Conservation (phyloP, 2,888 invertebrate genomes). For the Lottia scabra region DNA sequence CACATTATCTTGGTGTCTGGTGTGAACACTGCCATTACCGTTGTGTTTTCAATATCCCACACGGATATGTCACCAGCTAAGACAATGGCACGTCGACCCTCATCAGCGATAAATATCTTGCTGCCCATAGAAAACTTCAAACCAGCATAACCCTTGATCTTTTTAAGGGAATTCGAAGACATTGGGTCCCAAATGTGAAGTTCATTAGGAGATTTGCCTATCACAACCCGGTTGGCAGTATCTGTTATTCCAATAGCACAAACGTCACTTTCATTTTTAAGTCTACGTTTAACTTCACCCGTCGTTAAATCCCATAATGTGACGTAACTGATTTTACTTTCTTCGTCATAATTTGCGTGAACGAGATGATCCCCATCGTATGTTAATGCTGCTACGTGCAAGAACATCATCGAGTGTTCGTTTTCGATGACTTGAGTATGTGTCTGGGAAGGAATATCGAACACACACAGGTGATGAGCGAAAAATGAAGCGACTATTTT, state of each 20-base stretch:
- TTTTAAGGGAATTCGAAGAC: slow-evolving; percentile 42
- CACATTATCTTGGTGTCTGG: slow-evolving; percentile 62
- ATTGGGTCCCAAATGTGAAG: slow-evolving; percentile 64
- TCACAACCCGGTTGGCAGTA: slow-evolving; percentile 57
- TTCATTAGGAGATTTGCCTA: slow-evolving; percentile 60
- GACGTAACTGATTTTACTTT: slow-evolving; percentile 62
- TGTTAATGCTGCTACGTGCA: slow-evolving; percentile 61
- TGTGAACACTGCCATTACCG: slow-evolving; percentile 59
- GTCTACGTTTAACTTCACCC: slow-evolving; percentile 54
- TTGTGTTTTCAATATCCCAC: slow-evolving; percentile 61
- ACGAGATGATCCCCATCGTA: slow-evolving; percentile 59
- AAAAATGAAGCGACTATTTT: slow-evolving; percentile 64
- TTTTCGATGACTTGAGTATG: slow-evolving; percentile 62
- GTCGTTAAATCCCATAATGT: slow-evolving; percentile 64
- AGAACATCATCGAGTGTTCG: slow-evolving; percentile 60
- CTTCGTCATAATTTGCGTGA: slow-evolving; percentile 65
- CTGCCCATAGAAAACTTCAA: slow-evolving; percentile 53
- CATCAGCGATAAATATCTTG: slow-evolving; percentile 57
- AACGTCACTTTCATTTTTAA: slow-evolving; percentile 64
- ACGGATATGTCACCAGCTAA: slow-evolving; percentile 64
- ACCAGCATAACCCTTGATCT: slow-evolving; percentile 53
- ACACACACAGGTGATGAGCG: slow-evolving; percentile 66
- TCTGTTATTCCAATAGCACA: slow-evolving; percentile 60
- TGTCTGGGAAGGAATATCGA: slow-evolving; percentile 54
- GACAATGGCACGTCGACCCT: slow-evolving; percentile 54